A percentile compares a stretch with the other conserved stretches of the same genome.
These are phyloP conservation scores for Mythimna impura DNA, from an alignment of 2,888 invertebrate species.

Conservation along the genomic window DNA sequence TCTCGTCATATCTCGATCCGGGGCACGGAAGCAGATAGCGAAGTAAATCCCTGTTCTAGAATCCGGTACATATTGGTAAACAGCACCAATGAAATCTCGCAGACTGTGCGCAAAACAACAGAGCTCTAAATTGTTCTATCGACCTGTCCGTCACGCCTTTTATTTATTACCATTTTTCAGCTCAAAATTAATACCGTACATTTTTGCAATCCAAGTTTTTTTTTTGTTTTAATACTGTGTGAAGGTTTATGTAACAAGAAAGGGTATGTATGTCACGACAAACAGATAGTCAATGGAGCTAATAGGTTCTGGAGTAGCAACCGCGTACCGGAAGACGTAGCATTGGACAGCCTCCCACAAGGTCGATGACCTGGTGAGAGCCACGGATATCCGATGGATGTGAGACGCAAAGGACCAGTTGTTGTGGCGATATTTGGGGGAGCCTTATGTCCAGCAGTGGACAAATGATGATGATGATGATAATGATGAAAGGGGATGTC, in stretches of 20 bases:
- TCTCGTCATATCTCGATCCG: slow-evolving; percentile 52
- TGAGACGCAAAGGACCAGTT: too few relatives aligned
- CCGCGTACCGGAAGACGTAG: too few relatives aligned
- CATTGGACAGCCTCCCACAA: too few relatives aligned
- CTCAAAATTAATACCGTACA: slow-evolving; percentile 56
- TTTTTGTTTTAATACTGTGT: not conserved
- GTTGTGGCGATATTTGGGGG: too few relatives aligned
- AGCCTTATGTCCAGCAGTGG: too few relatives aligned
- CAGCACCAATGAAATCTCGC: slow-evolving; percentile 60
- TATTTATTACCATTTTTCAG: slow-evolving; percentile 65
- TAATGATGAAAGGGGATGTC: not conserved
- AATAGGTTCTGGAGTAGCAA: too few relatives aligned
- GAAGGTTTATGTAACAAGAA: not conserved
- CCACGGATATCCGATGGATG: too few relatives aligned
- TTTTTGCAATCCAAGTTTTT: not conserved
- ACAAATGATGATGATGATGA: too few relatives aligned
- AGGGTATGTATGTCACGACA: too few relatives aligned
- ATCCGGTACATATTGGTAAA: slow-evolving; percentile 61
- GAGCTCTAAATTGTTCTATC: slow-evolving; percentile 58
- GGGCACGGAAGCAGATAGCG: slow-evolving; percentile 48
- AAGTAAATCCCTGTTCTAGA: slow-evolving; percentile 55
- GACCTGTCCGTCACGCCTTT: slow-evolving; percentile 30
- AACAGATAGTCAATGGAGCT: too few relatives aligned
- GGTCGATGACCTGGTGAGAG: too few relatives aligned
- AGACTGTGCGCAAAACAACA: slow-evolving; percentile 14